Conservation (phyloP, 2,113 vertebrate species). For the Tragelaphus scriptus region DNA sequence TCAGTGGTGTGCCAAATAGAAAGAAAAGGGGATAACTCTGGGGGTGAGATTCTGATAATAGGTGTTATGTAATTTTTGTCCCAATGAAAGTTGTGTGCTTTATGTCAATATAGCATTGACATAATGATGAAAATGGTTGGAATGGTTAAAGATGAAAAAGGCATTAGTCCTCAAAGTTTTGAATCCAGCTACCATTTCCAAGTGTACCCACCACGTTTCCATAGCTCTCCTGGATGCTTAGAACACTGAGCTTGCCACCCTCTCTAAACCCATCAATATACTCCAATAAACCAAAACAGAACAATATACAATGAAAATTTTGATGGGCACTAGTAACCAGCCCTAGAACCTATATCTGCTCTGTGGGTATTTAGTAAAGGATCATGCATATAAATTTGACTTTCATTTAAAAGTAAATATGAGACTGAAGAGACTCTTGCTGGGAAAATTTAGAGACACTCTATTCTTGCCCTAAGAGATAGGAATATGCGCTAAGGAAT, state of each 20-base stretch:
- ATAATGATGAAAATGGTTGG: neutral
- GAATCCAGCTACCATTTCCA: neutral
- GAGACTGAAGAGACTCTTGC: neutral
- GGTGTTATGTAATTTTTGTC: neutral
- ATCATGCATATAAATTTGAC: neutral
- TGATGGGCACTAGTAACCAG: neutral
- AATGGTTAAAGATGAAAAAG: neutral
- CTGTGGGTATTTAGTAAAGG: neutral
- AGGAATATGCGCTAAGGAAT: neutral
- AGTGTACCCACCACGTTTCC: neutral
- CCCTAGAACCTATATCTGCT: neutral
- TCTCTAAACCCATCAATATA: neutral
- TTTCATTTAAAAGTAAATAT: neutral
- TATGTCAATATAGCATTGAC: neutral
- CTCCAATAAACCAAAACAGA: neutral
- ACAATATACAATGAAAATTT: neutral
- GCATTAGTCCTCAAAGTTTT: neutral
- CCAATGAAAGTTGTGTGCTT: neutral
- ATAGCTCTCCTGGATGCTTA: neutral
- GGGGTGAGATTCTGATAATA: neutral
- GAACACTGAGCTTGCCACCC: neutral
- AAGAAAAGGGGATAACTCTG: neutral
- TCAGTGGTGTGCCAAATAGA: neutral
- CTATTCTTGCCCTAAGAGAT: neutral
- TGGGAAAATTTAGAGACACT: neutral